Conservation (phyloP, 2,888 invertebrate species). For the Ichneumoninae sp. region DNA sequence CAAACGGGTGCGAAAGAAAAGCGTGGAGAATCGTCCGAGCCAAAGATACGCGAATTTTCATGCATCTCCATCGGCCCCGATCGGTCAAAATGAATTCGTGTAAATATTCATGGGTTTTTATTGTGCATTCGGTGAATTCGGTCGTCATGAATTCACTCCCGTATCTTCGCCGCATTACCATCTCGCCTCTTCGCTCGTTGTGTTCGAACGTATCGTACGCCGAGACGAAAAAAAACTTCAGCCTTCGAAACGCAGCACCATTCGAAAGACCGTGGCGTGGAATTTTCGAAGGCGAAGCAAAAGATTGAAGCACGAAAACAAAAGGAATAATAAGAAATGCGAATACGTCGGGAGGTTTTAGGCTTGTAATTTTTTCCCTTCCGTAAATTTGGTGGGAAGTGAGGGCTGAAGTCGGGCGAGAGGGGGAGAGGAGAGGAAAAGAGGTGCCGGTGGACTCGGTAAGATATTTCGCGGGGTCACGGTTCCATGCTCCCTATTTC, state of each 20-base stretch:
- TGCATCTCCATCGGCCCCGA: slow-evolving; percentile 51
- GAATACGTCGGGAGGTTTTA: slow-evolving; percentile 3
- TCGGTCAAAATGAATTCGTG: slow-evolving; percentile 27
- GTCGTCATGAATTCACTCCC: slow-evolving; percentile 1
- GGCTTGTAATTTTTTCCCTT: slow-evolving; percentile 51
- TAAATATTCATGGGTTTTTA: slow-evolving; percentile 55
- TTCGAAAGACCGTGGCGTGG: neutral
- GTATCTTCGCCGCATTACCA: slow-evolving; percentile 27
- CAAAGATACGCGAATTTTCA: slow-evolving; percentile 20
- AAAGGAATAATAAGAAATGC: slow-evolving; percentile 9
- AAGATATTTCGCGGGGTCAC: slow-evolving; percentile 60
- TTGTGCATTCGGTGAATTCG: slow-evolving; percentile 25
- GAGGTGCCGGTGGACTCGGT: neutral
- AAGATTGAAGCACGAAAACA: slow-evolving; percentile 17
- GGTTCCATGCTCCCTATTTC: slow-evolving; percentile 58
- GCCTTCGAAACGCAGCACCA: neutral
- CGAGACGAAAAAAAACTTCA: neutral
- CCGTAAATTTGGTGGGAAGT: slow-evolving; percentile 55
- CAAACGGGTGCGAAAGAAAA: slow-evolving; percentile 40
- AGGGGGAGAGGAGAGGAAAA: neutral
- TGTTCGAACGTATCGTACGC: neutral
- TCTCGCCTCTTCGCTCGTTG: neutral
- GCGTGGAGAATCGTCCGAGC: slow-evolving; percentile 24
- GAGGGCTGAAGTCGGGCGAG: neutral
- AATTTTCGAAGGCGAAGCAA: slow-evolving; percentile 9